Evolutionary conservation across 2,797 vertebrate genomes (phyloP), one percentile per base, ranked within the genome.

Genomic region (Triplophysa yarkandensis): DNA sequence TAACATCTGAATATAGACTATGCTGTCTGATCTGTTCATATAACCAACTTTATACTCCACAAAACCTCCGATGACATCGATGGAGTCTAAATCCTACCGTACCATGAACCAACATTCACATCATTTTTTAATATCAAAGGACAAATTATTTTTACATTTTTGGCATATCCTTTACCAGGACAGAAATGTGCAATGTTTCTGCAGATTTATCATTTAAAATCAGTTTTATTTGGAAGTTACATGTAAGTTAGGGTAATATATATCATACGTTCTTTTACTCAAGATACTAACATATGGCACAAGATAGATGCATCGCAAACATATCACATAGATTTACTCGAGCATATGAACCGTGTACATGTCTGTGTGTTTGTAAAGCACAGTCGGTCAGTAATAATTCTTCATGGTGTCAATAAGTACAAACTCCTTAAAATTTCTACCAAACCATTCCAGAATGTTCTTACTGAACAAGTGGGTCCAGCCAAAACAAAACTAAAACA

Each of bases 1-100:
- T 99, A 96, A 94, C 86, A 86, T 85, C 83, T 78, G 78, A 68
- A 82, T 65, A 81, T 66, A 81, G 83, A 74, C 58, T 77, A 61
- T 67, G 62, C 55, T 78, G 69, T 70, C 66, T 68, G 14, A 14
- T 65, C 62, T 55, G 39, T 57, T 52, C 79, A 58, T 44, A 67
- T 17, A 76, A 70, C 48, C 61, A 68, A 65, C 69, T 71, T 82
- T 71, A 61, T 57, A 66, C 57, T 78, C 61, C 75, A 77, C 69
- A 41, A 68, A 61, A 43, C 69, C 2, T 16, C 61, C 61, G 8
- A 58, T 66, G 43, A 69, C 30, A 78, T 39, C 28, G 25, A 19
- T 44, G 34, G 41, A 68, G 46, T 55, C 27, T 73, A 39, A 50
- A 32, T 65, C 39, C 25, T 14, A 25, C 41, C 63, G 52, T 43